These are phyloP conservation scores for Typhlichthys eigenmanni DNA, from an alignment of 2,797 vertebrate species.

Conservation along the genomic window DNA sequence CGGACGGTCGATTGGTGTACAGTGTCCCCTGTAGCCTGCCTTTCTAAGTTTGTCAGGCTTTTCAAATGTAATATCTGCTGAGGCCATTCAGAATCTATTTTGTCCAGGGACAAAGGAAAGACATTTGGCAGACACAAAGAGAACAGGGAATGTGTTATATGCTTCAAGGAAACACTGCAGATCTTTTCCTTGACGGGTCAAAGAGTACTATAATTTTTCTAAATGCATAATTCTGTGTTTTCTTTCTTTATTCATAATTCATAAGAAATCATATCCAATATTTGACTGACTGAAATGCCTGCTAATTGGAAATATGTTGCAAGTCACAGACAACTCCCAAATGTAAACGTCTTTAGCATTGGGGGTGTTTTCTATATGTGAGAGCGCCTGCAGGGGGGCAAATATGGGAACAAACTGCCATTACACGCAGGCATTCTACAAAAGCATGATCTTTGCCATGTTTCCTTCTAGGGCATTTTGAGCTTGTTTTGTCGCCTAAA, in stretches of 20 bases:
- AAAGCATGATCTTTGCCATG: too few species aligned
- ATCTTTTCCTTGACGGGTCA: slow-evolving; percentile 28
- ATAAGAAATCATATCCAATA: slow-evolving; percentile 27
- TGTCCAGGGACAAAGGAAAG: slow-evolving; percentile 31
- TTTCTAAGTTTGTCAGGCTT: slow-evolving; percentile 3
- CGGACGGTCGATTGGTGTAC: slow-evolving; percentile 57
- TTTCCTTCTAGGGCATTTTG: too few species aligned
- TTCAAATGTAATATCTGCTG: slow-evolving; percentile 8
- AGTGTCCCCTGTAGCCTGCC: background rate
- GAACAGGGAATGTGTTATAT: slow-evolving; percentile 28
- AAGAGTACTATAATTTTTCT: slow-evolving; percentile 36
- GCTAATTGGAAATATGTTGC: slow-evolving; percentile 29
- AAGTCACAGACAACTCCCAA: slow-evolving; percentile 25
- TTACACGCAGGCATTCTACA: too few species aligned
- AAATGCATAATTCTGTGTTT: slow-evolving; percentile 43
- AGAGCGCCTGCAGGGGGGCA: too few species aligned
- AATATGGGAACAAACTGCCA: too few species aligned
- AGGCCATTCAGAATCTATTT: slow-evolving; percentile 17
- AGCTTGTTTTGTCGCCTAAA: background rate
- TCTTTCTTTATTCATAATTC: slow-evolving; percentile 39
- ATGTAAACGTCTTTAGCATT: slow-evolving; percentile 4
- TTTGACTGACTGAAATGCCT: slow-evolving; percentile 44
- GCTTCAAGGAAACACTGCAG: slow-evolving; percentile 33
- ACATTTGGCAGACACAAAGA: slow-evolving; percentile 28
- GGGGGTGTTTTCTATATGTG: too few species aligned